Evolutionary conservation across 2,888 invertebrate genomes (phyloP).

Genomic region (Galeruca laticollis): DNA sequence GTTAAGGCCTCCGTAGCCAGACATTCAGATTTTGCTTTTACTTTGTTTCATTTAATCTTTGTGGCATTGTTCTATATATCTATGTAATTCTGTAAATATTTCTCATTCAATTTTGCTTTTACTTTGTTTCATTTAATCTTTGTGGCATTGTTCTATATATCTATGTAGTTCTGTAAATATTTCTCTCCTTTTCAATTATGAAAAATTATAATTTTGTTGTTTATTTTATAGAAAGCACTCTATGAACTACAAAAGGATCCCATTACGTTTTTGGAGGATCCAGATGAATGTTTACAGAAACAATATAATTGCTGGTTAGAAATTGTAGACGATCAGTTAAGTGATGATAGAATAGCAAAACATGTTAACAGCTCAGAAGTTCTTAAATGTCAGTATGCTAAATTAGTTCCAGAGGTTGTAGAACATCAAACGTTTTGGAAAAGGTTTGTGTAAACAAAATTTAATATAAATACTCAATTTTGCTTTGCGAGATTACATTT

Average conservation of each 20-base stretch:
- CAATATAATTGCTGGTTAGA: constrained; percentile 74
- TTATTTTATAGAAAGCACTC: constrained; percentile 71
- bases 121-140: background rate
- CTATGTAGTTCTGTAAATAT: background rate
- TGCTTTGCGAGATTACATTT: too few relatives aligned
- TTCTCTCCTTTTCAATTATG: constrained; percentile 3
- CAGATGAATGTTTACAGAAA: constrained; percentile 69
- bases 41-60: background rate
- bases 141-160: background rate
- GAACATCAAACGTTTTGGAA: constrained; percentile 85
- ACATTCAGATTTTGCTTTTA: too few relatives aligned
- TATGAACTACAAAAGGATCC: constrained; percentile 79
- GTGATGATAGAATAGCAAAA: constrained; percentile 72
- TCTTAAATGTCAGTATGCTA: constrained; percentile 66
- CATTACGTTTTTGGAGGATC: constrained; percentile 79
- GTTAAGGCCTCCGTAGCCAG: background rate
- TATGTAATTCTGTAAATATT: background rate
- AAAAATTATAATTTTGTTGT: background rate
- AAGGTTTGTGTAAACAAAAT: constrained; percentile 69
- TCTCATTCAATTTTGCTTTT: background rate
- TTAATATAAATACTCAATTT: too few relatives aligned
- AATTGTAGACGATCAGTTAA: constrained; percentile 69
- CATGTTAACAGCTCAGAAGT: constrained; percentile 71
- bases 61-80: background rate
- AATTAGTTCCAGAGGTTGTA: constrained; percentile 79